Evolutionary conservation across 2,797 vertebrate genomes (phyloP).

Genomic region (Dicrostonyx torquatus): DNA sequence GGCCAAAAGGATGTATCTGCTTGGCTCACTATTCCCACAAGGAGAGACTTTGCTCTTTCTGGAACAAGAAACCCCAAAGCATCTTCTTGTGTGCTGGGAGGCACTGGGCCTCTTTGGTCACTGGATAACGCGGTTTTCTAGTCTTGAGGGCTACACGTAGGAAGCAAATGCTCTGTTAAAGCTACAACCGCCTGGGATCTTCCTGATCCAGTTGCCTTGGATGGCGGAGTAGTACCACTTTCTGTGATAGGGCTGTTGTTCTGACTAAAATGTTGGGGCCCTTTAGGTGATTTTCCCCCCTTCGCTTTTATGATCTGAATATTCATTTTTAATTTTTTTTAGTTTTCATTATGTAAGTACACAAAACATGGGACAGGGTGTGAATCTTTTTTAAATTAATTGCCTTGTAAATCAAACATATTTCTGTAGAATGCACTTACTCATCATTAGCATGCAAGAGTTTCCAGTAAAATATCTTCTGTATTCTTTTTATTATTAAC

Average conservation of each 20-base stretch:
- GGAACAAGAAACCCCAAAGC: slow-evolving; percentile 50
- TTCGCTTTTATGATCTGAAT: slow-evolving; percentile 56
- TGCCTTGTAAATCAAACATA: slow-evolving; percentile 78
- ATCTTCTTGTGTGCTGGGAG: slow-evolving; percentile 43
- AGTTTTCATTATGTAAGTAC: slow-evolving; percentile 75
- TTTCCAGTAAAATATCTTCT: slow-evolving; percentile 81
- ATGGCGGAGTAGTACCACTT: slow-evolving; percentile 11
- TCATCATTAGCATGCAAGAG: slow-evolving; percentile 76
- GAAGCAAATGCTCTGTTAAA: neutral
- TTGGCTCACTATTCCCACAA: neutral
- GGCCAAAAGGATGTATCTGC: slow-evolving; percentile 16
- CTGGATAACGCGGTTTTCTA: slow-evolving; percentile 40
- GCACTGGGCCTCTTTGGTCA: slow-evolving; percentile 13
- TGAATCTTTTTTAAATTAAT: slow-evolving; percentile 79
- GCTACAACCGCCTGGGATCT: neutral
- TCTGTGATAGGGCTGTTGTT: slow-evolving; percentile 63
- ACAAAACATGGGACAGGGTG: slow-evolving; percentile 58
- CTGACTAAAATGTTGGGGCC: slow-evolving; percentile 50
- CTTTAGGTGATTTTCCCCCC: slow-evolving; percentile 53
- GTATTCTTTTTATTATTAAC: slow-evolving; percentile 82
- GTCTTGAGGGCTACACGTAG: neutral
- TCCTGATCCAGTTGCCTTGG: neutral
- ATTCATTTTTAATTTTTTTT: slow-evolving; percentile 68
- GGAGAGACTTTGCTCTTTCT: slow-evolving; percentile 54
- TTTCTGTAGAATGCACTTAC: slow-evolving; percentile 73